phyloP scores from a whole-genome alignment of 2,113 vertebrate genomes.

The Hippocampus guttulatus region DNA sequence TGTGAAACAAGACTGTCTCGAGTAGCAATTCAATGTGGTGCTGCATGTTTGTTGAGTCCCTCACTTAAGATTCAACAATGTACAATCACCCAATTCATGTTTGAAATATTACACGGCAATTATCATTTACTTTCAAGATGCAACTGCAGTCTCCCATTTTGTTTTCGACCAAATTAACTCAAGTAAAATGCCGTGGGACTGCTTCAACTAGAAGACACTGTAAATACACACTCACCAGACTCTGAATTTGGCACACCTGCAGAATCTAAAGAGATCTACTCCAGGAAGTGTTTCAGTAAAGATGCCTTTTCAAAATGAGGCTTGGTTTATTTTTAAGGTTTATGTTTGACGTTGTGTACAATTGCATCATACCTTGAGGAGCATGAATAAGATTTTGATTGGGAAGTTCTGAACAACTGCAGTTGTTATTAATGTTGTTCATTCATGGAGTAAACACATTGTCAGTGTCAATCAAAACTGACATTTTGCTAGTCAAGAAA shows the following conservation, averaged over 20 bases:
- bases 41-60: not conserved
- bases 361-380: not conserved
- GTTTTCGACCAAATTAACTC: not conserved
- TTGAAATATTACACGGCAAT: not conserved
- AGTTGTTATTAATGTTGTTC: not conserved
- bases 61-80: not conserved
- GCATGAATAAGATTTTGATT: not conserved
- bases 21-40: not conserved
- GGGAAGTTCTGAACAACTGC: not conserved
- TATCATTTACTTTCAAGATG: not conserved
- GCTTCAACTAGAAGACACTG: not conserved
- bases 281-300: not conserved
- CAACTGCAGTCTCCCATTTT: not conserved
- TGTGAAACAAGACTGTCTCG: not conserved
- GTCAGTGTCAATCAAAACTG: not conserved
- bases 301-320: not conserved
- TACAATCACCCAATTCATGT: not conserved
- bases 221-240: not conserved
- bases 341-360: not conserved
- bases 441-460: too few species aligned
- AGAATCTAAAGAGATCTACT: not conserved
- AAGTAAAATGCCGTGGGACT: constrained; percentile 9
- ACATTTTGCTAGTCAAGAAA: not conserved
- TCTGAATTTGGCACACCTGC: constrained; percentile 1
- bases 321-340: not conserved